phyloP scores from a whole-genome alignment of 2,888 invertebrate species.

The Philaethria dido region DNA sequence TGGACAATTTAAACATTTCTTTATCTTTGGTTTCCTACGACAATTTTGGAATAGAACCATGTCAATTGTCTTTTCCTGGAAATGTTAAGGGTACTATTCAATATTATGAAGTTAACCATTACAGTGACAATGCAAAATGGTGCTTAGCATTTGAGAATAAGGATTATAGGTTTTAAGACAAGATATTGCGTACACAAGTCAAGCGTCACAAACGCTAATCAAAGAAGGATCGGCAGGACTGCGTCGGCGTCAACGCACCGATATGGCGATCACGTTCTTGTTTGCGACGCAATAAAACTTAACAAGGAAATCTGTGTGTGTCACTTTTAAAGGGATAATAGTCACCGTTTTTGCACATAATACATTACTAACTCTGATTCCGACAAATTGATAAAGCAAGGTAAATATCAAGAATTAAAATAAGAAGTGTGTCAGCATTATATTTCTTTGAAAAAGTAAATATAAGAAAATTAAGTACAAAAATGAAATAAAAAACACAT shows the following conservation, averaged over 20 bases:
- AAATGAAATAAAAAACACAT: background rate
- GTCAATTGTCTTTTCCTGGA: constrained; percentile 25
- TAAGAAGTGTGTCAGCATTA: background rate
- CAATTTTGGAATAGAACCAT: constrained; percentile 26
- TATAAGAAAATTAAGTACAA: too few relatives aligned
- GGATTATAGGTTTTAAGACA: constrained; percentile 10
- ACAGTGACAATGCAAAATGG: background rate
- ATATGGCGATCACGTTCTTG: constrained; percentile 55
- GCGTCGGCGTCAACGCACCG: constrained; percentile 52
- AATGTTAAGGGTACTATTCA: constrained; percentile 18
- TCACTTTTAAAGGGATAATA: constrained; percentile 42
- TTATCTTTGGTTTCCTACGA: constrained; percentile 15
- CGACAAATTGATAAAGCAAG: constrained; percentile 37
- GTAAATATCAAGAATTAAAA: constrained; percentile 10
- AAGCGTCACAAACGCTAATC: constrained; percentile 44
- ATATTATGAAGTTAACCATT: constrained; percentile 2
- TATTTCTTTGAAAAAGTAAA: background rate
- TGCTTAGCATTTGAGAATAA: background rate
- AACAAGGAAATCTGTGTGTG: constrained; percentile 49
- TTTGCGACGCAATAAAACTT: constrained; percentile 47
- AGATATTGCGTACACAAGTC: constrained; percentile 37
- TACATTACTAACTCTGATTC: constrained; percentile 34
- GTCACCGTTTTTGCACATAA: constrained; percentile 37
- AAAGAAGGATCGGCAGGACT: constrained; percentile 55
- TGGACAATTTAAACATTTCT: background rate